Evolutionary conservation across 2,113 vertebrate species (phyloP).

Genomic region (Bungarus multicinctus): DNA sequence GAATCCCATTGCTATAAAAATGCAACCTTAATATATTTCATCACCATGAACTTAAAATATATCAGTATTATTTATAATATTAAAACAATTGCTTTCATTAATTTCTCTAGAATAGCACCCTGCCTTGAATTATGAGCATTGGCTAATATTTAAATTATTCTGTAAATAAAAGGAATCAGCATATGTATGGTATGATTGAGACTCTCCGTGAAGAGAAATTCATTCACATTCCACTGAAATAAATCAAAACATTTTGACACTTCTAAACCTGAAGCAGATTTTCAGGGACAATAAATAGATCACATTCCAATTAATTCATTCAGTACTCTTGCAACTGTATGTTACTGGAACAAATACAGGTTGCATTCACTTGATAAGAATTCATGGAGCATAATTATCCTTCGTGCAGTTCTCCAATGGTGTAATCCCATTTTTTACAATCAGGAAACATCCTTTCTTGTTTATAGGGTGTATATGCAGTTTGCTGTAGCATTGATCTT

Average conservation of each 20-base stretch:
- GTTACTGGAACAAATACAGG: background rate
- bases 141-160: background rate
- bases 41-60: background rate
- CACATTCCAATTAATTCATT: background rate
- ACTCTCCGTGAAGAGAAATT: background rate
- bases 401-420: background rate
- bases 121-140: background rate
- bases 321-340: conserved; percentile 13
- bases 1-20: background rate
- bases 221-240: background rate
- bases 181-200: fast-evolving
- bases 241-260: background rate
- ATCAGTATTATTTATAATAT: background rate
- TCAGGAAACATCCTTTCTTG: background rate
- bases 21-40: background rate
- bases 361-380: conserved; percentile 1
- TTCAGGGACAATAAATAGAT: background rate
- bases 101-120: background rate
- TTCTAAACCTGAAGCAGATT: background rate
- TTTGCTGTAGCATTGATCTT: background rate
- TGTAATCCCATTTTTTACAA: background rate
- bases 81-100: background rate
- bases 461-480: background rate
- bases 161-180: background rate
- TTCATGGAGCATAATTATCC: conserved; percentile 27